A percentile compares a stretch with the other conserved stretches of the same genome.
phyloP scores from a whole-genome alignment of 1,140 invertebrate genomes.

The Drosophila bifasciata region DNA sequence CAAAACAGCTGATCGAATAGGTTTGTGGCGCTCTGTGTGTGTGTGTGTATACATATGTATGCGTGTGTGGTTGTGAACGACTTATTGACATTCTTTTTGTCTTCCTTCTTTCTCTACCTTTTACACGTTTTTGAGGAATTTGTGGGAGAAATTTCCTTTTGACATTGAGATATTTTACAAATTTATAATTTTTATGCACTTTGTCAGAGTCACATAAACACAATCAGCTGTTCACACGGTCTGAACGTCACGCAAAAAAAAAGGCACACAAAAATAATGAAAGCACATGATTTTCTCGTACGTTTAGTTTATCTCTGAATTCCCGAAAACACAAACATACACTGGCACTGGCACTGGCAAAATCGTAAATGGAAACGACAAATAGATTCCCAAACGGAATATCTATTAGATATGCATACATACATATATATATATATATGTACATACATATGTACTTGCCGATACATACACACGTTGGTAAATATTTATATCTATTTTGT shows the following conservation, averaged over 20 bases:
- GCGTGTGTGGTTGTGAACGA: slow-evolving; percentile 1
- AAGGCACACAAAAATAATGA: slow-evolving; percentile 20
- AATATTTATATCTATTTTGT: no score
- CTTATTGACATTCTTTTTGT: slow-evolving; percentile 36
- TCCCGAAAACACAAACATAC: no score
- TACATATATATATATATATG: slow-evolving; percentile 15
- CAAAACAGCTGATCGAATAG: slow-evolving; percentile 67
- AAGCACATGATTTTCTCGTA: slow-evolving; percentile 64
- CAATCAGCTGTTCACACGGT: slow-evolving; percentile 30
- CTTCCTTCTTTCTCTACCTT: slow-evolving; percentile 8
- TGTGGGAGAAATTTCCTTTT: slow-evolving; percentile 1
- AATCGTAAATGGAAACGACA: slow-evolving; percentile 65
- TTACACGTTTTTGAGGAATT: slow-evolving; percentile 1
- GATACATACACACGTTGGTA: slow-evolving; percentile 19
- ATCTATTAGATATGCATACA: slow-evolving; percentile 7
- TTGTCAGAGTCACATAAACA: slow-evolving; percentile 18
- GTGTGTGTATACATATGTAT: not conserved
- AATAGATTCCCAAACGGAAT: slow-evolving; percentile 44
- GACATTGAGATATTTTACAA: not conserved
- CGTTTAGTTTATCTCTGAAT: slow-evolving; percentile 61
- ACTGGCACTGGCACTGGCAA: slow-evolving; percentile 28
- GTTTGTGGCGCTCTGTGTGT: slow-evolving; percentile 17
- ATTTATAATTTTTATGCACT: slow-evolving; percentile 3
- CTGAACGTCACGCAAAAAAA: slow-evolving; percentile 12
- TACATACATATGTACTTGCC: slow-evolving; percentile 15